Evolutionary conservation across 2,113 vertebrate genomes (phyloP).

Genomic region (Mesocricetus auratus): DNA sequence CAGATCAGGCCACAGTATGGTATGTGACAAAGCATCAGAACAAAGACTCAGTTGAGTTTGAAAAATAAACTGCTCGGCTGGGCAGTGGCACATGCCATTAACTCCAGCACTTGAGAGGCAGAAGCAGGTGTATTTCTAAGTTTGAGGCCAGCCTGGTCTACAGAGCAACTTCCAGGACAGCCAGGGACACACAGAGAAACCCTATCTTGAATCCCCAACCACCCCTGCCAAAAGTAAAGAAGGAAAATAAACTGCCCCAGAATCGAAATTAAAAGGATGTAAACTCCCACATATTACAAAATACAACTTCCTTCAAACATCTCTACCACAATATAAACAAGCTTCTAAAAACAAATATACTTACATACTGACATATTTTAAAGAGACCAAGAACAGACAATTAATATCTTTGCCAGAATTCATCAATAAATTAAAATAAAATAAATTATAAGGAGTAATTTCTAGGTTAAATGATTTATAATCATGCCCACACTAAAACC

Average conservation of each 20-base stretch:
- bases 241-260: constrained; percentile 11
- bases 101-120: neutral
- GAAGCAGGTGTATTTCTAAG: neutral
- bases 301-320: constrained; percentile 51
- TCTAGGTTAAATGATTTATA: constrained; percentile 37
- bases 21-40: constrained; percentile 24
- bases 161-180: neutral
- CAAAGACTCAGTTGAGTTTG: constrained; percentile 6
- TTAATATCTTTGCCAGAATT: constrained; percentile 30
- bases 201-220: neutral
- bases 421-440: constrained; percentile 22
- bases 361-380: neutral
- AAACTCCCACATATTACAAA: neutral
- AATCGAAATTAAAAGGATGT: constrained; percentile 35
- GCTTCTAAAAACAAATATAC: constrained; percentile 17
- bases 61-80: constrained; percentile 14
- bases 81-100: neutral
- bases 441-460: constrained; percentile 12
- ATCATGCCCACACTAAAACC: neutral
- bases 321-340: constrained; percentile 31
- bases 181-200: neutral
- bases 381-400: neutral
- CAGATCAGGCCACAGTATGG: neutral
- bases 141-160: neutral
- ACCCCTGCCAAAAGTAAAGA: neutral